A percentile compares a stretch with the other conserved stretches of the same genome.
These are phyloP conservation scores for Urosaurus nigricauda DNA, from an alignment of 2,797 vertebrate species.

Conservation along the genomic window DNA sequence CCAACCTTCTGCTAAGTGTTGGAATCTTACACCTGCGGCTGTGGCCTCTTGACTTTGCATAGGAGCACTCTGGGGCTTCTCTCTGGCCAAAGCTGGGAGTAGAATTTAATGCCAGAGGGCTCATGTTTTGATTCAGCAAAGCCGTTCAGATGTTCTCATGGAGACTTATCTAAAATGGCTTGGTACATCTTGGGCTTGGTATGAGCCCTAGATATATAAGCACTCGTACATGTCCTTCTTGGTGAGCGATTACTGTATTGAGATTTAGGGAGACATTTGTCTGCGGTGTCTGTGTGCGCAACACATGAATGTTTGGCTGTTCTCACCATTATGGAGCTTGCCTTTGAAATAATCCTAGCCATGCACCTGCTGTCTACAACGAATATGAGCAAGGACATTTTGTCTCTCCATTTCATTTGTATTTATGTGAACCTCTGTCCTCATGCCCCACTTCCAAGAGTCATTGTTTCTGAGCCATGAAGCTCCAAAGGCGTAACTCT, in stretches of 20 bases:
- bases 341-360: background rate
- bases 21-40: background rate
- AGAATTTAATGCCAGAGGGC: background rate
- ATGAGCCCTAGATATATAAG: too few species aligned
- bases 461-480: background rate
- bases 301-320: background rate
- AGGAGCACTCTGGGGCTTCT: background rate
- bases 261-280: background rate
- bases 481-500: too few species aligned
- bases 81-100: background rate
- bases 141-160: background rate
- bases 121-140: background rate
- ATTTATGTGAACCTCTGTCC: background rate
- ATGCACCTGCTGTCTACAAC: background rate
- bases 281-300: background rate
- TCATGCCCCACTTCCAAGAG: background rate
- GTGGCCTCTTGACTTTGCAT: too few species aligned
- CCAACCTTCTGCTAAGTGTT: background rate
- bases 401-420: background rate
- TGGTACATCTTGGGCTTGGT: background rate
- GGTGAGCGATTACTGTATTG: background rate
- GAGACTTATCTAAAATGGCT: background rate
- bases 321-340: background rate
- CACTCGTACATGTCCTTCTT: background rate
- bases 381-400: background rate